Base-by-base conservation (phyloP, 2,797 vertebrate genomes). In the Cetoscarus ocellatus region DNA sequence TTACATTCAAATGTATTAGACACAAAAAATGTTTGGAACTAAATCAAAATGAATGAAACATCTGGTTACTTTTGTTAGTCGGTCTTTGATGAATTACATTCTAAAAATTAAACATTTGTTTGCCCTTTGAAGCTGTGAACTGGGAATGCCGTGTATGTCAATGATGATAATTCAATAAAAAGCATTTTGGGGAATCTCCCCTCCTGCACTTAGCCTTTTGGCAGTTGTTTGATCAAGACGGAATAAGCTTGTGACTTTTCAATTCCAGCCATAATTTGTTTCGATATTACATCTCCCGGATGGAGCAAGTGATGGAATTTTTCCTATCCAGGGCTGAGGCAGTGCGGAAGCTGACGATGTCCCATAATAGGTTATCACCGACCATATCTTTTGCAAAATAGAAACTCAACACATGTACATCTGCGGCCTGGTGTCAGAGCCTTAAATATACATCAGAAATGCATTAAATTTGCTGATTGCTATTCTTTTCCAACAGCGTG, bases 211-310 rank as follows among this genome's bases (percentile, higher is more conserved):
- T 97, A 97, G 94, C 95, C 95, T 97, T 94, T 96, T 96, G 96
- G 95, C 96, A 97, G 96, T 80, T 92, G 93, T 96, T 97, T 98
- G 97, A 99, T 99, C 97, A 98, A 97, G 96, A 96, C 88, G 92
- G 96, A 97, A 98, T 97, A 97, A 98, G 96, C 94, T 93, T 94
- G 95, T 97, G 97, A 97, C 98, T 99, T 99, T 99, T 98, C 98
- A 98, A 98, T 99, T 98, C 96, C 96, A 91, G 95, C 95, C 96
- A 97, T 98, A 98, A 99, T 99, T 99, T 99, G 97, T 99, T 99
- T 98, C 97, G 95, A 96, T 99, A 98, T 98, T 97, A 94, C 95
- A 97, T 96, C 95, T 94, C 88, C 90, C 70, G 83, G 94, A 93
- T 95, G 93, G 95, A 96, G 96, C 95, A 95, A 95, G 96, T 97